These are phyloP conservation scores for Leptinotarsa undecemlineata DNA, from an alignment of 1,140 invertebrate species.

Conservation along the genomic window DNA sequence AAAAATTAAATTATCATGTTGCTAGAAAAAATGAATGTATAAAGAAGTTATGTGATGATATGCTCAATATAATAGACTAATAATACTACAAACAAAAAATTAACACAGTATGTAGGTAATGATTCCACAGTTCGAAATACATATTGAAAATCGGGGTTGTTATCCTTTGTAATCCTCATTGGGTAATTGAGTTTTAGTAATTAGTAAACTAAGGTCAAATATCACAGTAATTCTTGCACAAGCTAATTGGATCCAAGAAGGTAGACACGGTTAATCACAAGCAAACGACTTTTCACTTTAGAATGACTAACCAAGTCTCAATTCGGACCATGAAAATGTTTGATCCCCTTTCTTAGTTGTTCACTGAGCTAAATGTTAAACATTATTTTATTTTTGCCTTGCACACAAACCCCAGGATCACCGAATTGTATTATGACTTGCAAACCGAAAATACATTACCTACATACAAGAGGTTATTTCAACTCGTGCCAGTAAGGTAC, in stretches of 20 bases:
- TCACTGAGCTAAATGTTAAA: not conserved
- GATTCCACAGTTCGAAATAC: not conserved
- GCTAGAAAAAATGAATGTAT: not conserved
- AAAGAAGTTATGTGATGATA: slow-evolving; percentile 20
- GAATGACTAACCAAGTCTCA: no score
- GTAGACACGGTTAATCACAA: no score
- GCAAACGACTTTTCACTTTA: no score
- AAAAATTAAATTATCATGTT: no score
- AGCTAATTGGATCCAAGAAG: not conserved
- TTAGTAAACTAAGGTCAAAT: slow-evolving; percentile 20
- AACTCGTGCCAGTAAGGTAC: not conserved
- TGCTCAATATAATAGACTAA: slow-evolving; percentile 18
- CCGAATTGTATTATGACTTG: not conserved
- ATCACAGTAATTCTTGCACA: slow-evolving; percentile 23
- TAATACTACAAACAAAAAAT: slow-evolving; percentile 18
- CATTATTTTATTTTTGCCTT: not conserved
- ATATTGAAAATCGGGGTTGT: not conserved
- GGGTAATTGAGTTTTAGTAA: not conserved
- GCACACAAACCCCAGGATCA: not conserved
- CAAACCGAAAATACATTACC: slow-evolving; percentile 4
- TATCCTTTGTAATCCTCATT: not conserved
- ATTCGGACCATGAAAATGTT: not conserved
- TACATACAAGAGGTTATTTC: not conserved
- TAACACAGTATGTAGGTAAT: slow-evolving; percentile 20
- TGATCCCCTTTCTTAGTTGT: not conserved